Percentiles rank a stretch among this genome's conserved stretches.
These are phyloP conservation scores for Alfaro cultratus DNA, from an alignment of 2,797 vertebrate species.

Conservation along the genomic window DNA sequence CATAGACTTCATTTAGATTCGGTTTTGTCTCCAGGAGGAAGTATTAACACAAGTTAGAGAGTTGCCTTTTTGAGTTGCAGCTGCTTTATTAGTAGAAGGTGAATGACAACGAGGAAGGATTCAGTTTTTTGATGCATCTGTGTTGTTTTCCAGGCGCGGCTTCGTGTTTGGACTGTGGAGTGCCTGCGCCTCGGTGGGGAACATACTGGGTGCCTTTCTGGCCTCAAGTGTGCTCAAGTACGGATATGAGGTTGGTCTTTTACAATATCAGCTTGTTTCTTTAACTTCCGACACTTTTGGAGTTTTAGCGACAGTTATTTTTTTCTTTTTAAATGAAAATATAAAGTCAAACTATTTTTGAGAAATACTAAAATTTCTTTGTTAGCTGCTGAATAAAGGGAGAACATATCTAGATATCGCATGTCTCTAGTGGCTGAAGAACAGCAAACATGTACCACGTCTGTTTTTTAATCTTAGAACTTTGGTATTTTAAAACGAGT, in stretches of 20 bases:
- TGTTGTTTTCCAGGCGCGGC: constrained; percentile 80
- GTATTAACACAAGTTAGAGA: constrained; percentile 18
- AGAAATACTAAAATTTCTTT: not conserved
- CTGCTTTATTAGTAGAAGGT: not conserved
- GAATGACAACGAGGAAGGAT: not conserved
- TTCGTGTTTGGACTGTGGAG: constrained; percentile 97
- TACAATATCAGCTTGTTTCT: not conserved
- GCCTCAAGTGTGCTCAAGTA: constrained; percentile 94
- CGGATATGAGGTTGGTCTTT: constrained; percentile 89
- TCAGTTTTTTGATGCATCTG: not conserved
- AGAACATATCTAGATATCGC: not conserved
- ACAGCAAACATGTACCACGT: not conserved
- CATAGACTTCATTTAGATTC: constrained; percentile 46
- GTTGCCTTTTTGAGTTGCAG: not conserved
- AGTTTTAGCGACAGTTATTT: not conserved
- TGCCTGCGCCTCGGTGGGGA: constrained; percentile 96
- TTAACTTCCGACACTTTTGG: not conserved
- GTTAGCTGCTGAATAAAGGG: not conserved
- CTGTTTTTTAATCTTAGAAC: not conserved
- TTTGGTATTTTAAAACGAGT: not conserved
- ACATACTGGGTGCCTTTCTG: constrained; percentile 95
- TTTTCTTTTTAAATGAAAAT: no score
- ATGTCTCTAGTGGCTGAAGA: not conserved
- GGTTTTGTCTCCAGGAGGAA: constrained; percentile 16
- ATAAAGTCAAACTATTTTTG: not conserved